Percentiles rank a stretch among this genome's conserved stretches.
Conservation (phyloP, 2,797 vertebrate genomes). For the Macropodus opercularis region DNA sequence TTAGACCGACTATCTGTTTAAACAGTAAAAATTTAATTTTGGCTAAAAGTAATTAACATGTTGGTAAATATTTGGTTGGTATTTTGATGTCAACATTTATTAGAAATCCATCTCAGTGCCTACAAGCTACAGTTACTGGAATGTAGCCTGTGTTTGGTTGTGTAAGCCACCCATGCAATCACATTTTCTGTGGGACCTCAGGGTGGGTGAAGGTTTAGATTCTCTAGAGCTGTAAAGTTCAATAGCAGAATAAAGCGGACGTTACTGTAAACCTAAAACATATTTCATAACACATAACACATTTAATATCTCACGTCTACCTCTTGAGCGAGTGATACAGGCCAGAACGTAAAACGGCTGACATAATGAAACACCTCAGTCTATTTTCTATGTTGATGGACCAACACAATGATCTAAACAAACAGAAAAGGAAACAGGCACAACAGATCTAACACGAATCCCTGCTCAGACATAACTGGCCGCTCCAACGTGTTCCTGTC, state of each 20-base stretch:
- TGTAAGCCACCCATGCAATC: too few species aligned
- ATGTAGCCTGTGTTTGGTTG: too few species aligned
- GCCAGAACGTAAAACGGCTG: constrained; percentile 6
- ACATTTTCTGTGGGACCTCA: too few species aligned
- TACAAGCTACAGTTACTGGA: too few species aligned
- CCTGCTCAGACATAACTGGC: constrained; percentile 18
- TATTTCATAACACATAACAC: neutral
- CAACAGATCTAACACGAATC: constrained; percentile 60
- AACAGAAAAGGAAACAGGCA: constrained; percentile 23
- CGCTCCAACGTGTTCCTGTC: constrained; percentile 42
- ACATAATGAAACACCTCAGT: neutral
- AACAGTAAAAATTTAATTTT: too few species aligned
- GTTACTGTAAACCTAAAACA: neutral
- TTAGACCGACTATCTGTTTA: neutral
- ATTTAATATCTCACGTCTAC: neutral
- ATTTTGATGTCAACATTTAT: too few species aligned
- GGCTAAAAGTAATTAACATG: too few species aligned
- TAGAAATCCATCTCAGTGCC: too few species aligned
- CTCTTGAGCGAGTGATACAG: constrained; percentile 12
- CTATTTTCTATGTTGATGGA: constrained; percentile 10
- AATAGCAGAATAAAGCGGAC: constrained; percentile 9
- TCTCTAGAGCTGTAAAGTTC: neutral
- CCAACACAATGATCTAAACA: constrained; percentile 14
- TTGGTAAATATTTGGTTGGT: too few species aligned
- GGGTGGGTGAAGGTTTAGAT: too few species aligned